Evolutionary conservation across 2,113 vertebrate species (phyloP).

Genomic region (Onychostruthus taczanowskii): DNA sequence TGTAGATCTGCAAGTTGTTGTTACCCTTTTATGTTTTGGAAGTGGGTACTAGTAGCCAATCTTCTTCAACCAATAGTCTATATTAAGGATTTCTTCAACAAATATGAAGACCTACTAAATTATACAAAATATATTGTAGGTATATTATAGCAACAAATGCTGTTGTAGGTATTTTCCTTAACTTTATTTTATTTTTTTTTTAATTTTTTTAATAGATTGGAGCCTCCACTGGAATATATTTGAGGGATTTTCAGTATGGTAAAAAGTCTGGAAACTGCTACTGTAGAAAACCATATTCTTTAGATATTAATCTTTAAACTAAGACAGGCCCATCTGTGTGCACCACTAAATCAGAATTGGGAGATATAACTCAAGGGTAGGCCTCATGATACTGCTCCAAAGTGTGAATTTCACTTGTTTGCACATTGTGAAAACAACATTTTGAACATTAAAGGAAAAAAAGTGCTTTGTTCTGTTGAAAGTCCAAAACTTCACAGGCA

Average conservation of each 20-base stretch:
- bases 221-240: not conserved
- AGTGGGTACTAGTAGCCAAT: not conserved
- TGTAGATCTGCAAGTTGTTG: not conserved
- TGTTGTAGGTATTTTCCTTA: not conserved
- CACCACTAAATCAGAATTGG: not conserved
- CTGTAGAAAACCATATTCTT: not conserved
- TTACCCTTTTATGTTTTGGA: not conserved
- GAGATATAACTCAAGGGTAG: constrained; percentile 8
- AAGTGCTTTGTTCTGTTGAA: not conserved
- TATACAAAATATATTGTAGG: too few species aligned
- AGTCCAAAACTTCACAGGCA: not conserved
- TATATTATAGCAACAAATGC: too few species aligned
- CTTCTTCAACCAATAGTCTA: not conserved
- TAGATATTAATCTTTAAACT: constrained; percentile 40
- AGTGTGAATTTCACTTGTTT: constrained; percentile 20
- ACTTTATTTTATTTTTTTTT: not conserved
- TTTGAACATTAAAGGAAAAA: constrained; percentile 4
- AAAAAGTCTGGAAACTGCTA: constrained; percentile 7
- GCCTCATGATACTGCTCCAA: not conserved
- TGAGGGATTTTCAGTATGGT: not conserved
- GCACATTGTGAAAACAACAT: not conserved
- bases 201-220: not conserved
- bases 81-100: not conserved
- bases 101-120: not conserved
- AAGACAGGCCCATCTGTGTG: constrained; percentile 35